Evolutionary conservation across 2,797 vertebrate species (phyloP).

Genomic region (Mico argentatus): DNA sequence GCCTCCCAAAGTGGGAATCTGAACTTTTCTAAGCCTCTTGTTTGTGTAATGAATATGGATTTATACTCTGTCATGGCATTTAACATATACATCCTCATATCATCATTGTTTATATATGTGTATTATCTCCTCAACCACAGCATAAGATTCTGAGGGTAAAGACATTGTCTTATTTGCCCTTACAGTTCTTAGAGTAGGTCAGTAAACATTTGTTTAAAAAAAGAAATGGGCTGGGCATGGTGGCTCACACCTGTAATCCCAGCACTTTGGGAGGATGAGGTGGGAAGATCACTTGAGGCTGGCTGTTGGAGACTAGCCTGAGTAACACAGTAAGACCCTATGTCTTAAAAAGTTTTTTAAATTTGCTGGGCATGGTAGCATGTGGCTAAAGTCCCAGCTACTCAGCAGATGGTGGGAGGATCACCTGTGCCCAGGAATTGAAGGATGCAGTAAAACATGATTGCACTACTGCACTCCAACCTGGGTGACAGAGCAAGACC

Average conservation of each 20-base stretch:
- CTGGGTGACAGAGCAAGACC: background rate
- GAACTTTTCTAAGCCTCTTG: background rate
- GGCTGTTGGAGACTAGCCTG: background rate
- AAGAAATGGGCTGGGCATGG: background rate
- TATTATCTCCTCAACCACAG: background rate
- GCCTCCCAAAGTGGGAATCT: background rate
- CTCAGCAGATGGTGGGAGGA: no score
- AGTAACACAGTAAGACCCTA: background rate
- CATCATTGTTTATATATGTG: constrained; percentile 10
- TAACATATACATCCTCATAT: constrained; percentile 6
- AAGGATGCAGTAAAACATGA: background rate
- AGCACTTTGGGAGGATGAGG: background rate
- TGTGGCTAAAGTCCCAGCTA: no score
- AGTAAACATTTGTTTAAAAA: constrained; percentile 29
- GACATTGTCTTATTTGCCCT: constrained; percentile 21
- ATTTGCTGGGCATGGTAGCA: no score
- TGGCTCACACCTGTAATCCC: background rate
- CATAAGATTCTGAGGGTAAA: constrained; percentile 53
- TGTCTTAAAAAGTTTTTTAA: no score
- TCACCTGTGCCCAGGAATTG: no score
- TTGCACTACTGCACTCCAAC: background rate
- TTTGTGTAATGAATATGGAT: background rate
- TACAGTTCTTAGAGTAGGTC: constrained; percentile 18
- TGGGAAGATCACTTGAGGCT: background rate
- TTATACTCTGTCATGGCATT: constrained; percentile 19